Evolutionary conservation across 2,888 invertebrate species (phyloP), one percentile per base, ranked within the genome.

Genomic region (Drosophila subsilvestris): DNA sequence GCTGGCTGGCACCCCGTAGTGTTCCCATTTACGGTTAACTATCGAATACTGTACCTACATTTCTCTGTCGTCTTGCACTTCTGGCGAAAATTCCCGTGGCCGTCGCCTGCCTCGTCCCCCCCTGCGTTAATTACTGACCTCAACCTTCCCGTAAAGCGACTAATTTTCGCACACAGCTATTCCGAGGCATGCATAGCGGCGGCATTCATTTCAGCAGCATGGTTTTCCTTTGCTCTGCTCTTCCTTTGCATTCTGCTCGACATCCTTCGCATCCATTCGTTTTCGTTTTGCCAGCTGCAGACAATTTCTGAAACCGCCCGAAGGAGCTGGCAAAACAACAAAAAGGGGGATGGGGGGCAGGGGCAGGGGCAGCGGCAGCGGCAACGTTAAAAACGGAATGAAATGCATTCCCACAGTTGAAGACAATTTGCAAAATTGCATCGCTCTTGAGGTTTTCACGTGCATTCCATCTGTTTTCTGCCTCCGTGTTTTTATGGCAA

Each of bases 351-450:
- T 3, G 44, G 44, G 5, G 32, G 5, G 5, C 1, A 9, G 5
- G 4, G 25, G 25, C n/a, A 42, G 27, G 44, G 17, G 27, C 12
- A 9, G 29, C 29, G n/a, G 43, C 25, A 5, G 18, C 22, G 3
- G n/a, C 22, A 53, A n/a, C 62, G 55, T 50, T 61, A 63, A 72
- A 43, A 86, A 72, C 60, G 66, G 66, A 79, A 84, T 81, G 82
- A 81, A 83, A 83, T 79, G 85, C 79, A 81, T 79, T 83, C 85
- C 74, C 69, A 76, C 79, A 83, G 84, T 86, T 79, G 85, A 81
- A 86, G 87, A 86, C 82, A 83, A 83, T 83, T 83, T 83, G 76
- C 63, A 75, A 86, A 86, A 83, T 83, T 83, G 82, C 82, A 83
- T 79, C 82, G 82, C 81, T 66, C 66, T 81, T 86, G 85, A 86